Evolutionary conservation across 2,797 vertebrate species (phyloP).

Genomic region (Heliangelus exortis): DNA sequence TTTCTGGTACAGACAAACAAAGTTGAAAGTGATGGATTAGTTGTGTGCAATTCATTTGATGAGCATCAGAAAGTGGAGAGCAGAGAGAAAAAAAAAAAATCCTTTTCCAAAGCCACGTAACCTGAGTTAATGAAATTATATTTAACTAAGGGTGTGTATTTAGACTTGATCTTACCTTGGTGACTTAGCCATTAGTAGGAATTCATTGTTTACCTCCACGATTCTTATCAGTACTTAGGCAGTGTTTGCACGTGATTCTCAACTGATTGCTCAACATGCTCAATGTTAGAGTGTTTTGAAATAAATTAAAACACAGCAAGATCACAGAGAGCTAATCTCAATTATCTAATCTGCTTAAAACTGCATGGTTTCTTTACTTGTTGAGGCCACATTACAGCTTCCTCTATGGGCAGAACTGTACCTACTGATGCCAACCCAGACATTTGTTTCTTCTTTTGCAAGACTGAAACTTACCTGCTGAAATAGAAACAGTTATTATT

Average conservation of each 20-base stretch:
- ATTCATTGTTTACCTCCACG: constrained; percentile 85
- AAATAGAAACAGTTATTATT: constrained; percentile 4
- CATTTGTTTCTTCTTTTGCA: constrained; percentile 5
- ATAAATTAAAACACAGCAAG: constrained; percentile 78
- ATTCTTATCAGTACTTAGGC: constrained; percentile 86
- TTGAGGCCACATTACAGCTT: constrained; percentile 44
- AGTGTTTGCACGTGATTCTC: constrained; percentile 86
- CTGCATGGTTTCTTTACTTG: constrained; percentile 64
- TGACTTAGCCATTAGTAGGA: constrained; percentile 90
- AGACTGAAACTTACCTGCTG: background rate
- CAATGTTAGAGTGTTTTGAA: constrained; percentile 77
- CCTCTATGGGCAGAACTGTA: constrained; percentile 15
- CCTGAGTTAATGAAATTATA: constrained; percentile 84
- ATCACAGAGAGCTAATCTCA: constrained; percentile 75
- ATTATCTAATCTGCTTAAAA: constrained; percentile 77
- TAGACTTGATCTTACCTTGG: constrained; percentile 85
- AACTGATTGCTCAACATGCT: constrained; percentile 81
- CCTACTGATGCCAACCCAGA: constrained; percentile 3
- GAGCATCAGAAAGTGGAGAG: constrained; percentile 66
- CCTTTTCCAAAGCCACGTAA: constrained; percentile 75
- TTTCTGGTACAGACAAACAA: constrained; percentile 51
- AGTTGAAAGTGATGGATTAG: constrained; percentile 77
- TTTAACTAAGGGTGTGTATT: constrained; percentile 86
- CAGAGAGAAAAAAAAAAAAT: background rate
- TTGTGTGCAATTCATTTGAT: constrained; percentile 73